Percentiles rank a stretch among this genome's conserved stretches.
phyloP scores from a whole-genome alignment of 92 coral and sea anemone species.

The Virgularia gustaviana region DNA sequence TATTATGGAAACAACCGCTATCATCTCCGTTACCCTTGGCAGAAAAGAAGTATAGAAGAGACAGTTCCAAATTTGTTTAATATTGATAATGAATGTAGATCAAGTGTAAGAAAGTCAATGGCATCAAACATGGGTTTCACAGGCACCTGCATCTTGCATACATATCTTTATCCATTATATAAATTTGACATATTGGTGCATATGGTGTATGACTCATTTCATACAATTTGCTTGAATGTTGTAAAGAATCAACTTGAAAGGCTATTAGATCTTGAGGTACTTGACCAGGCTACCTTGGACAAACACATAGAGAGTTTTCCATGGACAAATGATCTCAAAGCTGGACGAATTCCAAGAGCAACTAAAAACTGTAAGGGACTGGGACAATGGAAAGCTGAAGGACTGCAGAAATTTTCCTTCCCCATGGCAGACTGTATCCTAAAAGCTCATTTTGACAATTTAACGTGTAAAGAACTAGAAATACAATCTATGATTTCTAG shows the following conservation, averaged over 20 bases:
- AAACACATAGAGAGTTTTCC: conserved; percentile 48
- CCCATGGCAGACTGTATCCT: conserved; percentile 59
- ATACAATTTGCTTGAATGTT: conserved; percentile 52
- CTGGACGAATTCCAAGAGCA: conserved; percentile 54
- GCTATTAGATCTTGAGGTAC: conserved; percentile 46
- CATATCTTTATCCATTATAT: conserved; percentile 51
- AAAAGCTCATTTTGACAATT: conserved; percentile 1
- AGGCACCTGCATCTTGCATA: conserved; percentile 60
- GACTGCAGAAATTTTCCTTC: conserved; percentile 49
- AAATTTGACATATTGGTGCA: conserved; percentile 50
- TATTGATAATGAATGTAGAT: conserved; percentile 53
- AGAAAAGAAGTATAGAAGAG: conserved; percentile 41
- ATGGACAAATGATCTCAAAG: conserved; percentile 51
- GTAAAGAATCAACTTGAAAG: conserved; percentile 50
- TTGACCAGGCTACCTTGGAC: conserved; percentile 52
- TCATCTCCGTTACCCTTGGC: conserved; percentile 57
- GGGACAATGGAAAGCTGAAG: conserved; percentile 57
- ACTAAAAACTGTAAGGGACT: conserved; percentile 47
- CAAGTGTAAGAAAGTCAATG: conserved; percentile 45
- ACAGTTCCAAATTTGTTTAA: conserved; percentile 47
- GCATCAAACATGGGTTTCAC: conserved; percentile 61
- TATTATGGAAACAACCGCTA: conserved; percentile 64
- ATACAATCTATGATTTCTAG: conserved; percentile 56
- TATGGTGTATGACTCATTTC: conserved; percentile 53
- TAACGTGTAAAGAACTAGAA: conserved; percentile 45